A percentile compares a stretch with the other conserved stretches of the same genome.
phyloP scores from a whole-genome alignment of 2,797 vertebrate genomes.

The Numenius phaeopus region DNA sequence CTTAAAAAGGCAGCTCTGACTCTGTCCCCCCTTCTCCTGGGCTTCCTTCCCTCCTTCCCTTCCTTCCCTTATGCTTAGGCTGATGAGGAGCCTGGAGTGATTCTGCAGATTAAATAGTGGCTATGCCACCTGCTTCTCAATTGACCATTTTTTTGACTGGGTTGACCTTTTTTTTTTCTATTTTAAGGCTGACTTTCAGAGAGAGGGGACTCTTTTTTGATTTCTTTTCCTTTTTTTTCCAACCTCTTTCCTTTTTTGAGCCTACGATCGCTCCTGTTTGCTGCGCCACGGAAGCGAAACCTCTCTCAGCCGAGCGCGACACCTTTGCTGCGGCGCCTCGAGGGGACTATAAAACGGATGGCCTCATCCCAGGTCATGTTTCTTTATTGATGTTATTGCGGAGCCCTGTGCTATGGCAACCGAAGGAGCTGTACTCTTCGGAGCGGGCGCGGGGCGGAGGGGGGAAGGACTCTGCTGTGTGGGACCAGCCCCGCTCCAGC shows the following conservation, averaged over 20 bases:
- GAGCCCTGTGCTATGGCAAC: neutral
- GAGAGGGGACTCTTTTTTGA: neutral
- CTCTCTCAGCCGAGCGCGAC: fast-evolving
- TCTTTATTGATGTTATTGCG: slow-evolving; percentile 30
- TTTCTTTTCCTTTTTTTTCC: neutral
- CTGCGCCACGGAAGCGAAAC: neutral
- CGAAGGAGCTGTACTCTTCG: neutral
- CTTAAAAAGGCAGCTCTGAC: neutral
- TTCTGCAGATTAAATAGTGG: neutral
- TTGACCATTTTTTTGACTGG: neutral
- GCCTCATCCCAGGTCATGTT: neutral
- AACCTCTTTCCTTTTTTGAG: neutral
- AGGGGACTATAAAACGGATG: neutral
- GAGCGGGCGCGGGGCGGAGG: neutral
- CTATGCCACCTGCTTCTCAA: neutral
- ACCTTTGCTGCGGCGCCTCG: neutral
- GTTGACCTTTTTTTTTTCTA: neutral
- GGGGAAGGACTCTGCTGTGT: neutral
- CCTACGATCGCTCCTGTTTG: fast-evolving
- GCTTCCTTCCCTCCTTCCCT: neutral
- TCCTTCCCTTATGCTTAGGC: neutral
- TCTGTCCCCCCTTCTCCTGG: neutral
- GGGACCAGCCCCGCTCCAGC: neutral
- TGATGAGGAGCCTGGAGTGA: neutral
- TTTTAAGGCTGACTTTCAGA: neutral